Evolutionary conservation across 2,888 invertebrate genomes (phyloP), one percentile per base, ranked within the genome.

Genomic region (Meandrusa payeni): DNA sequence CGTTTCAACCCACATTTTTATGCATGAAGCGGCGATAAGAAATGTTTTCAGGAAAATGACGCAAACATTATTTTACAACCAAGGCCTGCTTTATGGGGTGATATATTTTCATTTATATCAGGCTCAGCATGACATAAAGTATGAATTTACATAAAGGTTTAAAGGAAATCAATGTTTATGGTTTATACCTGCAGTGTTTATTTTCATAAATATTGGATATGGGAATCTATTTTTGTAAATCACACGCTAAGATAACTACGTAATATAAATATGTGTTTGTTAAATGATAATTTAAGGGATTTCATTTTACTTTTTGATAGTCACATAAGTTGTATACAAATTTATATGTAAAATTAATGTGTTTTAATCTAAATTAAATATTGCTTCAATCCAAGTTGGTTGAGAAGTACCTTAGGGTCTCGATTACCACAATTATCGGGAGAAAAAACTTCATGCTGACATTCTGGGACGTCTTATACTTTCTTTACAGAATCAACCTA

Each of bases 181-280:
- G 43, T 27, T 32, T 13, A 19, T 42, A 31, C 19, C 31, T 31
- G 12, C 15, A 12, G 13, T 28, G 28, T 41, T 41, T 41, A 41
- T 28, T 7, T 10, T 15, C 9, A 24, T 15, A 10, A 32, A 5
- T 31, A 40, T 31, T 31, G 39, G 24, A 31, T 29, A 39, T 23
- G 10, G 19, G 6, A 24, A 39, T 22, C n/a, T 23, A 17, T 39
- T 23, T 38, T 39, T 12, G n/a, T 13, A 26, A 9, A 15, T 22
- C 52, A 52, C 54, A n/a, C n/a, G n/a, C n/a, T n/a, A n/a, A n/a
- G n/a, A n/a, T n/a, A n/a, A n/a, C n/a, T n/a, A n/a, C n/a, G n/a
- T n/a, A 36, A 27, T 42, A 47, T 54, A 47, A 59, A 55, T 34
- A 15, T 22, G 22, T 11, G 7, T n/a, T n/a, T n/a, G n/a, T n/a